These are phyloP conservation scores for Drosophila colorata DNA, from an alignment of 2,888 invertebrate genomes.

Conservation along the genomic window DNA sequence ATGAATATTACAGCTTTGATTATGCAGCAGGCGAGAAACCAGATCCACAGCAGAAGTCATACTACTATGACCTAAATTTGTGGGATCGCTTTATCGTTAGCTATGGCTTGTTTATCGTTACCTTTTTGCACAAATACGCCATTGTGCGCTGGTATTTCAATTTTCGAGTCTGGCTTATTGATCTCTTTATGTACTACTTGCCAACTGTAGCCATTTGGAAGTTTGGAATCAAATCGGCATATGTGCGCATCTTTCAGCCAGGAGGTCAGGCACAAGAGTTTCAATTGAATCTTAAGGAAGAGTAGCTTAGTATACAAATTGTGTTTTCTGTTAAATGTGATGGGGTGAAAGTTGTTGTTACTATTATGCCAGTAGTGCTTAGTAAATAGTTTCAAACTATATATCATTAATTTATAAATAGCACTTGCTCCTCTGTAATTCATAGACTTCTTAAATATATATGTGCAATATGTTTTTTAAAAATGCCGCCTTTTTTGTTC, in stretches of 20 bases:
- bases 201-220: conserved; percentile 89
- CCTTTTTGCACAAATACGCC: conserved; percentile 85
- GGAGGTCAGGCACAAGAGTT: conserved; percentile 61
- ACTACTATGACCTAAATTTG: conserved; percentile 84
- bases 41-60: conserved; percentile 84
- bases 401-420: not conserved
- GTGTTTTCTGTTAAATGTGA: conserved; percentile 7
- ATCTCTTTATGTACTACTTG: conserved; percentile 88
- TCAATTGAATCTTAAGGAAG: conserved; percentile 69
- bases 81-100: conserved; percentile 85
- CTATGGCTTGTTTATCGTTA: conserved; percentile 80
- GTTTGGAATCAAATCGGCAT: conserved; percentile 88
- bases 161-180: conserved; percentile 86
- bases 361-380: not conserved
- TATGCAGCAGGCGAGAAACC: conserved; percentile 60
- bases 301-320: conserved; percentile 43
- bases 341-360: not conserved
- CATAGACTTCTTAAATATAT: conserved; percentile 1
- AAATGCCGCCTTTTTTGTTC: conserved; percentile 3
- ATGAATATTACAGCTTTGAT: conserved; percentile 85
- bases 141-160: conserved; percentile 88
- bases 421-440: not conserved
- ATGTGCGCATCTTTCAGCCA: conserved; percentile 87
- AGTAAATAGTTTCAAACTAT: not conserved
- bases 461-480: conserved; percentile 8